Base-by-base conservation (phyloP, 2,113 vertebrate species). In the Phyllostomus discolor region DNA sequence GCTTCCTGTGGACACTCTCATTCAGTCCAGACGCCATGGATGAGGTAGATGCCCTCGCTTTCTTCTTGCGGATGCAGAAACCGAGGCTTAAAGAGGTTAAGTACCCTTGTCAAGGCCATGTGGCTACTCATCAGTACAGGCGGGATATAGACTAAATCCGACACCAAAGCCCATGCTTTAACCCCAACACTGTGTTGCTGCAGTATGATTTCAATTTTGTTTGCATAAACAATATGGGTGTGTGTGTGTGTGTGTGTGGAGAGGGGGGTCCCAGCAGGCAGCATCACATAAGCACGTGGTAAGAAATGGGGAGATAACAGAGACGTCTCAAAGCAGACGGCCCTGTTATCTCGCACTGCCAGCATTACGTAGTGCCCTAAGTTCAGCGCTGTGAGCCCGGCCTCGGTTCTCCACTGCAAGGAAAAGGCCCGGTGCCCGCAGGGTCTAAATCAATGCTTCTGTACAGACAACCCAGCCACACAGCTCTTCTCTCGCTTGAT, bases 111-210 rank as follows among this genome's bases (percentile, higher is more conserved):
- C 26, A 46, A 54, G 67, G 38, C 48, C 28, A 15, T 5, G 26
- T 35, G 48, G 54, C 31, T 16, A 46, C 48, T 48, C 15, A 43
- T 76, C 9, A 41, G 22, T 5, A 69, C 0, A 80, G 48, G 7
- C 35, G 59, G 24, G 38, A 31, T 52, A 17, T 9, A 72, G 84
- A 78, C n/a, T 52, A 66, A 64, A 3, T 7, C 46, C 52, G 62
- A 66, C 50, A 79, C 33, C 8, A 8, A 33, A 86, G 46, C 26
- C 26, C 48, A 38, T 5, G 64, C 50, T 46, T 64, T 75, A 38
- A 57, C 48, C 11, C 6, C 11, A 5, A 35, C 5, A 33, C 1
- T 3, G 0, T 1, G 7, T 57, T 16, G 28, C 24, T 38, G 38
- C 5, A 24, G 52, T 4, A 8, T 9, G 33, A 87, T 46, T 76